Evolutionary conservation across 2,797 vertebrate genomes (phyloP).

Genomic region (Semotilus atromaculatus): DNA sequence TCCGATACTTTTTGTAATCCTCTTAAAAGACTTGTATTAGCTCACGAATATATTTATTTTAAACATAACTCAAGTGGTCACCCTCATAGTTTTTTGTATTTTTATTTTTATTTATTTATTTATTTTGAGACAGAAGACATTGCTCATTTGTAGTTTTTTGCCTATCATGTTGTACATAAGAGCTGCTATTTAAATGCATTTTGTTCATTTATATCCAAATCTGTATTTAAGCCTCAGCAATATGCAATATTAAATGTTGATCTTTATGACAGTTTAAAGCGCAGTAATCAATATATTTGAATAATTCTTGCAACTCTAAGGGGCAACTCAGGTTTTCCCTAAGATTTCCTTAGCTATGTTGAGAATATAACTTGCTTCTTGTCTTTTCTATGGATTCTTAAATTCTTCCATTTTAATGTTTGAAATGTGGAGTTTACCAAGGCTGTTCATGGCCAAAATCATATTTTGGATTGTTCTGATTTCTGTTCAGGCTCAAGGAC

Average conservation of each 20-base stretch:
- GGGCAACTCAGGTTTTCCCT: neutral
- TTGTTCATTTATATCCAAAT: neutral
- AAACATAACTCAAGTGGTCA: neutral
- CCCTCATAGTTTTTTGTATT: neutral
- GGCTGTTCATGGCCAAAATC: neutral
- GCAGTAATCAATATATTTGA: neutral
- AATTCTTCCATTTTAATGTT: neutral
- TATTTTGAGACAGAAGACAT: no score
- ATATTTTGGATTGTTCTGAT: conserved; percentile 13
- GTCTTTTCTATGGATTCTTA: neutral
- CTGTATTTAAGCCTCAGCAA: neutral
- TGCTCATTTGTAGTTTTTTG: neutral
- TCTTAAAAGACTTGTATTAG: neutral
- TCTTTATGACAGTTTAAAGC: neutral
- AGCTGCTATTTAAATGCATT: neutral
- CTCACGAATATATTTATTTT: neutral
- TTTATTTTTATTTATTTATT: no score
- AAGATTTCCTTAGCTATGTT: neutral
- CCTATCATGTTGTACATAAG: neutral
- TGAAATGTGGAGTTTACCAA: neutral
- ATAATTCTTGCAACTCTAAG: neutral
- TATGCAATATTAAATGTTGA: neutral
- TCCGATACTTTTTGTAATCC: neutral
- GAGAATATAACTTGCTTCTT: neutral
- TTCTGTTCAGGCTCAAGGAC: conserved; percentile 77